Evolutionary conservation across 2,113 vertebrate species (phyloP), one percentile per base, ranked within the genome.

Genomic region (Falco punctatus): DNA sequence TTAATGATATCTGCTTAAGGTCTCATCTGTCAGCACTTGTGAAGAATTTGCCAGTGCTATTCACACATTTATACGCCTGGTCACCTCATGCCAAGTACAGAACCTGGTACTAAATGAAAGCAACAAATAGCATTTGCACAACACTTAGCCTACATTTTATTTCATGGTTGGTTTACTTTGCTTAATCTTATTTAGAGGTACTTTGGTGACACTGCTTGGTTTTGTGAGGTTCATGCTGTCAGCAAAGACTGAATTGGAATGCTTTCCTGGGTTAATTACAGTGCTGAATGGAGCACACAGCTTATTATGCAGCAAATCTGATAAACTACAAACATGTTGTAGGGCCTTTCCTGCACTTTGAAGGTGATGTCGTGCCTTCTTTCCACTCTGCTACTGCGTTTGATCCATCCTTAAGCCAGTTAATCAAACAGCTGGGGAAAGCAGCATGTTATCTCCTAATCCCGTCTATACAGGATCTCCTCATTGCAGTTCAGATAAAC

Each of bases 101-200:
- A 82, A 92, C 23, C 48, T 52, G 40, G 84, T 91, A 73, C 51
- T 70, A 91, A 96, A 85, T 26, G 40, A 58, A 77, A 91, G 49
- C 69, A 96, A 88, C 64, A 80, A 86, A 94, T 11, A 83, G 18
- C 44, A 88, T 80, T 74, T 91, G 66, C 74, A 70, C 0, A 1
- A 80, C 83, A 87, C 62, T 92, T 92, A 83, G n/a, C 84, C 83
- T 52, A 30, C 79, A 55, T 94, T 95, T 97, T 95, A 95, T 94
- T 94, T 94, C 87, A 95, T 26, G 70, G 78, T 30, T 69, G 62
- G 67, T 83, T 97, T 11, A 0, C 74, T 92, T 69, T 83, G 78
- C 91, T 81, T 96, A 96, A 96, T 94, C 92, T 94, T 94, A 94
- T 96, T 97, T 91, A 86, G 82, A 93, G 35, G 51, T 81, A 82